Percentiles rank a stretch among this genome's conserved stretches.
These are phyloP conservation scores for Allobates femoralis DNA, from an alignment of 2,797 vertebrate genomes.

Conservation along the genomic window DNA sequence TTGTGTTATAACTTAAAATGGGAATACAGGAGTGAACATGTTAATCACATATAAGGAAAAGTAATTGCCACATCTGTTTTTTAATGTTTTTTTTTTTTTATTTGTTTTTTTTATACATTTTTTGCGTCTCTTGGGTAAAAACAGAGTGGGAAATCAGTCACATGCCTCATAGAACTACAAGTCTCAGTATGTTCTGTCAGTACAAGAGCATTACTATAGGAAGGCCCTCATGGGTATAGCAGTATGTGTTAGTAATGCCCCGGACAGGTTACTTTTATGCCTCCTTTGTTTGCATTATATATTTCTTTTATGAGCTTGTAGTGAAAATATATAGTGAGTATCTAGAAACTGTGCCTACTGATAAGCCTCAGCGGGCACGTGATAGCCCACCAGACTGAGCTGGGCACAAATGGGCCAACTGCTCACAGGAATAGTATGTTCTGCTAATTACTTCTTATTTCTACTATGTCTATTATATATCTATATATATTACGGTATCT, in stretches of 20 bases:
- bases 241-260: not conserved
- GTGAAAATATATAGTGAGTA: not conserved
- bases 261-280: not conserved
- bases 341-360: not conserved
- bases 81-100: not conserved
- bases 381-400: not conserved
- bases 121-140: not conserved
- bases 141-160: not conserved
- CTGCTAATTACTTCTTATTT: too few species aligned
- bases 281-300: not conserved
- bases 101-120: not conserved
- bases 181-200: not conserved
- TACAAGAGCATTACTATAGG: not conserved
- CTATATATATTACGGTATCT: too few species aligned
- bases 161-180: not conserved
- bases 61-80: not conserved
- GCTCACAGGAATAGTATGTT: too few species aligned
- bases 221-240: not conserved
- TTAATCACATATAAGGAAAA: not conserved
- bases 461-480: too few species aligned
- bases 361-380: not conserved
- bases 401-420: not conserved
- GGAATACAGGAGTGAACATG: not conserved
- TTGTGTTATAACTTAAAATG: not conserved
- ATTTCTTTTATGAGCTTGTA: not conserved